Percentiles rank a stretch among this genome's conserved stretches.
Conservation (phyloP, 2,888 invertebrate genomes). For the Chaetoderma sp. region DNA sequence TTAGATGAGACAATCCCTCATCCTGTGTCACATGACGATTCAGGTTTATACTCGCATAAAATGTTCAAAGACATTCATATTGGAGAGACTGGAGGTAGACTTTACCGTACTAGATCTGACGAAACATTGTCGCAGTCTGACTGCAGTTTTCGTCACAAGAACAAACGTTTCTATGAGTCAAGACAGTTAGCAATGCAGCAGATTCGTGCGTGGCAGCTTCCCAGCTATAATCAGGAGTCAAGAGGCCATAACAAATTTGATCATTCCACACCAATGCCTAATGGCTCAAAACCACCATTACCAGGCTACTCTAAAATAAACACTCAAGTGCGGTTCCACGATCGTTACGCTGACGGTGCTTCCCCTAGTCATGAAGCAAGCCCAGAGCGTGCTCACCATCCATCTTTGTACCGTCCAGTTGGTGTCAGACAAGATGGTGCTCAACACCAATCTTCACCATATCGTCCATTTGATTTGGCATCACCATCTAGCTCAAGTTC, state of each 20-base stretch:
- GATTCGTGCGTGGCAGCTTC: slow-evolving; percentile 58
- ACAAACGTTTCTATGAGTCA: slow-evolving; percentile 58
- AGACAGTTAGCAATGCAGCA: slow-evolving; percentile 59
- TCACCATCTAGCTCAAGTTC: no score
- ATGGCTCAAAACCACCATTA: no score
- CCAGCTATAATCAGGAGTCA: slow-evolving; percentile 41
- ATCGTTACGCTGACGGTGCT: slow-evolving; percentile 26
- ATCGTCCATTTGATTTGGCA: no score
- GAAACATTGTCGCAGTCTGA: slow-evolving; percentile 70
- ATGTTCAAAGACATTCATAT: slow-evolving; percentile 52
- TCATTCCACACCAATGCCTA: slow-evolving; percentile 5
- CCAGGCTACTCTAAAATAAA: no score
- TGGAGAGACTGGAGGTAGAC: slow-evolving; percentile 54
- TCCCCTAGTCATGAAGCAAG: slow-evolving; percentile 22
- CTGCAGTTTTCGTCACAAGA: slow-evolving; percentile 79
- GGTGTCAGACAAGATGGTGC: no score
- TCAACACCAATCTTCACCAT: no score
- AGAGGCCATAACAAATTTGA: slow-evolving; percentile 16
- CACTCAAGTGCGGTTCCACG: slow-evolving; percentile 17
- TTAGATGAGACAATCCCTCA: slow-evolving; percentile 36
- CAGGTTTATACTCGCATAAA: slow-evolving; percentile 47
- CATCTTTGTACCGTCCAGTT: no score
- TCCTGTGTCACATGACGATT: slow-evolving; percentile 60
- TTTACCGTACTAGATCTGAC: slow-evolving; percentile 64
- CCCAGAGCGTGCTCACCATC: not conserved